These are phyloP conservation scores for Penaeus chinensis DNA, from an alignment of 1,140 invertebrate species.

Conservation along the genomic window DNA sequence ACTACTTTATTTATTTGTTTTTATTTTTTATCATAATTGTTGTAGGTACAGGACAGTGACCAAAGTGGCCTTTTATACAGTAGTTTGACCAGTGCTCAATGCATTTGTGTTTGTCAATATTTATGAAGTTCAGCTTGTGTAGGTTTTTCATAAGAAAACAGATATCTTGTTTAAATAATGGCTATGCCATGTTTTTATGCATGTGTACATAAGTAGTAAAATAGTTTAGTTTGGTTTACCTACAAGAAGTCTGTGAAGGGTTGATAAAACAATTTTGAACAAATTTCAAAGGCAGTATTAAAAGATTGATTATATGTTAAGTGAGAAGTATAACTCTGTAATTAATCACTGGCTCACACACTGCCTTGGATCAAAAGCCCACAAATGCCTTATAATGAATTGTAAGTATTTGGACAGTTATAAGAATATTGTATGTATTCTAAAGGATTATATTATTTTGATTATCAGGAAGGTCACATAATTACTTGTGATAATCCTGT, in stretches of 20 bases:
- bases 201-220: conserved; percentile 51
- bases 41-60: conserved; percentile 50
- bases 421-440: conserved; percentile 60
- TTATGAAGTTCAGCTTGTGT: conserved; percentile 30
- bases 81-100: conserved; percentile 58
- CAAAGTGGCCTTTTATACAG: conserved; percentile 59
- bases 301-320: conserved; percentile 44
- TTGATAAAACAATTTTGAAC: conserved; percentile 16
- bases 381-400: conserved; percentile 56
- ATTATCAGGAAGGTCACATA: conserved; percentile 46
- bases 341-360: conserved; percentile 42
- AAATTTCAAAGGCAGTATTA: conserved; percentile 39
- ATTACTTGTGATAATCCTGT: conserved; percentile 37
- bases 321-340: conserved; percentile 40
- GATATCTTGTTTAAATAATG: conserved; percentile 29
- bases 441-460: conserved; percentile 59
- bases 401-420: conserved; percentile 59
- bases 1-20: conserved; percentile 20
- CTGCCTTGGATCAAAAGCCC: conserved; percentile 57
- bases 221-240: conserved; percentile 12
- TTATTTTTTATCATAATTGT: conserved; percentile 34
- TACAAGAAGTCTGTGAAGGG: conserved; percentile 24
- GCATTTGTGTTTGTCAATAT: conserved; percentile 54
- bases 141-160: conserved; percentile 16
- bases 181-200: conserved; percentile 50